Percentiles rank a stretch among this genome's conserved stretches.
Conservation (phyloP, 2,888 invertebrate species). For the Pseudococcus longispinus region DNA sequence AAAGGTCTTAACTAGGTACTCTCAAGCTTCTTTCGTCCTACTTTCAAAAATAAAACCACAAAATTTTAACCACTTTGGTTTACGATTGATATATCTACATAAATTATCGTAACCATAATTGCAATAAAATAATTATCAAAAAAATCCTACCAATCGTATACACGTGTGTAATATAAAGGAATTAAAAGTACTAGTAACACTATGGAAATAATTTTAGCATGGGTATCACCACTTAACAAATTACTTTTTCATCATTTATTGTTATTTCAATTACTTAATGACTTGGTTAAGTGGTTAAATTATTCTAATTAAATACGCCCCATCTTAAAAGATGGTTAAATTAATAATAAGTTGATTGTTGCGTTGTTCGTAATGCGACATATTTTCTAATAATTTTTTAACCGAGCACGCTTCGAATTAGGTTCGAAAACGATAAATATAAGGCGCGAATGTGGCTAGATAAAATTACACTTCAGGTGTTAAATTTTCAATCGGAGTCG, state of each 20-base stretch:
- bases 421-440: not conserved
- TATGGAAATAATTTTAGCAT: slow-evolving; percentile 21
- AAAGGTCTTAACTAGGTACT: too few species aligned
- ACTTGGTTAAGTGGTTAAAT: slow-evolving; percentile 41
- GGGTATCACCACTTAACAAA: slow-evolving; percentile 21
- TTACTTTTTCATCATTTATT: slow-evolving; percentile 39
- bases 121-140: not conserved
- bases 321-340: slow-evolving; percentile 32
- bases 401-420: not conserved
- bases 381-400: not conserved
- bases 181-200: not conserved
- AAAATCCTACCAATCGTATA: not conserved
- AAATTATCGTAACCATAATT: too few species aligned
- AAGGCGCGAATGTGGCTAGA: not conserved
- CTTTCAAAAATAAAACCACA: too few species aligned
- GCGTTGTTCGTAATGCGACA: slow-evolving; percentile 36
- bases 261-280: slow-evolving; percentile 44
- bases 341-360: slow-evolving; percentile 41
- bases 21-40: too few species aligned
- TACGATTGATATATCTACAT: too few species aligned
- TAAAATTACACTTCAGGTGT: slow-evolving; percentile 4
- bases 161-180: not conserved
- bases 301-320: slow-evolving; percentile 42
- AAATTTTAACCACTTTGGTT: too few species aligned
- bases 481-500: not conserved